These are phyloP conservation scores for Alligator mississippiensis DNA, from an alignment of 2,113 vertebrate genomes.

Conservation along the genomic window DNA sequence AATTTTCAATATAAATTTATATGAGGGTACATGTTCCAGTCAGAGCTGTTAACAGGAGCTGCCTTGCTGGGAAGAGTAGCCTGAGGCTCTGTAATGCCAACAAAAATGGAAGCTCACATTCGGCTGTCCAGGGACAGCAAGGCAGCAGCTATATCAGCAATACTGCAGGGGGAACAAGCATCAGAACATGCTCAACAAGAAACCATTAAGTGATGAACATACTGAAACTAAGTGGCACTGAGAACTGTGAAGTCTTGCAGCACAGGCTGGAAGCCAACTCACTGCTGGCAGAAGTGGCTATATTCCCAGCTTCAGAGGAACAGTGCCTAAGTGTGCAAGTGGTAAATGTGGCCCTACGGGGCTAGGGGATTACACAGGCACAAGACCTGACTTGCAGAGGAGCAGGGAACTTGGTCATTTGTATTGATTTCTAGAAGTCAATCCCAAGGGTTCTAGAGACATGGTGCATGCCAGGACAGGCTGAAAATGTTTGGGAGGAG, in stretches of 20 bases:
- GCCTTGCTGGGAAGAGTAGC: neutral
- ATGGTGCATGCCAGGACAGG: neutral
- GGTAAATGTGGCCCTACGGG: neutral
- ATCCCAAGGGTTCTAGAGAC: neutral
- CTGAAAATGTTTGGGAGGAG: neutral
- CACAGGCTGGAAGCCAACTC: neutral
- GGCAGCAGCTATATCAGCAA: neutral
- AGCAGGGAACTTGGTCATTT: neutral
- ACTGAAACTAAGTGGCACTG: fast-evolving
- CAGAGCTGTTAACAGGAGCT: neutral
- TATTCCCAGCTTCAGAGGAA: neutral
- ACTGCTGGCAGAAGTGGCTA: neutral
- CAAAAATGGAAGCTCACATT: neutral
- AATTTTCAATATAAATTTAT: neutral
- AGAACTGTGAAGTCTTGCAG: neutral
- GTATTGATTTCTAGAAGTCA: neutral
- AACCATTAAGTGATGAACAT: slow-evolving; percentile 19
- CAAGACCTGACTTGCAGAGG: neutral
- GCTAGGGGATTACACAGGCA: neutral
- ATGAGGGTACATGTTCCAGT: neutral
- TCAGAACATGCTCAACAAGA: neutral
- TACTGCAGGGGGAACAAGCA: neutral
- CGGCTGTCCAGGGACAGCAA: slow-evolving; percentile 17
- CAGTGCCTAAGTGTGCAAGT: fast-evolving
- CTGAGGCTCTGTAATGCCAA: neutral